Base-by-base conservation (phyloP, 2,888 invertebrate genomes). In the Synanthedon myopaeformis region DNA sequence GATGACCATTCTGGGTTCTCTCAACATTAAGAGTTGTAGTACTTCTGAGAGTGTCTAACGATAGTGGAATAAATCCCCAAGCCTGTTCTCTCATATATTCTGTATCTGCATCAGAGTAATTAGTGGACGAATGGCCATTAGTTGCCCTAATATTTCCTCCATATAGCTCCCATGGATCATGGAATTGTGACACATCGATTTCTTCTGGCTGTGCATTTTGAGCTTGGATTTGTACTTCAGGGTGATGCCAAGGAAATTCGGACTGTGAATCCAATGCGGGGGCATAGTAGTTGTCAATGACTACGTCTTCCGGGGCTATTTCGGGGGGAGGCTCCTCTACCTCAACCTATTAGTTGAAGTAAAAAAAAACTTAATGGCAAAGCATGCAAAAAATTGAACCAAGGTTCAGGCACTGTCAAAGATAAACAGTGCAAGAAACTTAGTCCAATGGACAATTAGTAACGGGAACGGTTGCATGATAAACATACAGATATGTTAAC, bases 131-230 rank as follows among this genome's bases (percentile, higher is more conserved):
- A 51, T 72, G 66, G 28, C 76, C 66, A 51, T 61, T 58, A 51
- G 62, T 66, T 4, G 77, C 79, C 52, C 83, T 85, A 64, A 88
- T 84, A 58, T 87, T 78, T 62, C 88, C 89, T 74, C 88, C 86
- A 74, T 92, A 93, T 67, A 90, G 87, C 64, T 93, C 90, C 95
- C 95, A 95, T 54, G 94, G 94, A 88, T 95, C 94, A 79, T 77
- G 68, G 59, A 80, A 74, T 57, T 82, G 70, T 42, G 72, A 59
- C 61, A 75, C 55, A 57, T 83, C 74, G 58, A 80, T 63, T 52
- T 66, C 57, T 42, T 63, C 60, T 56, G 66, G 69, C 49, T 65
- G 58, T 5, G 58, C 52, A 56, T 76, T 66, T 14, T 49, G 45
- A 56, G 77, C 70, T 53, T 62, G 56, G 28, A 59, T 64, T 66